phyloP scores from a whole-genome alignment of 2,113 vertebrate species.

The Ranitomeya variabilis region DNA sequence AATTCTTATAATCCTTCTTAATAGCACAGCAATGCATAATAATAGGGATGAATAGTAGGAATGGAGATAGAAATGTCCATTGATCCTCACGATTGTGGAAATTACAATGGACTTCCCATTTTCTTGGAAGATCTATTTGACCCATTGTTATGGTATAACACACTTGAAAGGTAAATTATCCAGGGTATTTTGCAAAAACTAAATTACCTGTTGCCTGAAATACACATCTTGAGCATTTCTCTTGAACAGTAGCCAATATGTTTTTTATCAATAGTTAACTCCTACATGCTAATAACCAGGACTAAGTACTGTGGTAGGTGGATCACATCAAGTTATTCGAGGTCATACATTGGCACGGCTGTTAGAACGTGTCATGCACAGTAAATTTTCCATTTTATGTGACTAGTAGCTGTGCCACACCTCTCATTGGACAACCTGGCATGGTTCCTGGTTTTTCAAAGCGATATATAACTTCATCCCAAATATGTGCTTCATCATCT shows the following conservation, averaged over 20 bases:
- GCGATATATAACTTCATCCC: constrained; percentile 44
- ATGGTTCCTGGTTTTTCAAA: constrained; percentile 8
- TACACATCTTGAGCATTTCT: background rate
- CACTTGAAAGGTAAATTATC: background rate
- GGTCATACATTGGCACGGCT: background rate
- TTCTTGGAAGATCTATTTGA: too few relatives aligned
- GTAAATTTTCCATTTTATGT: constrained; percentile 49
- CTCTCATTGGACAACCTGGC: constrained; percentile 27
- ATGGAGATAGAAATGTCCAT: too few relatives aligned
- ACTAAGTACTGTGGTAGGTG: background rate
- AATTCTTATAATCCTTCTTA: too few relatives aligned
- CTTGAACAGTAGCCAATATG: background rate
- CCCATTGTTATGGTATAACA: background rate
- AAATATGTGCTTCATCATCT: background rate
- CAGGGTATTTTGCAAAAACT: background rate
- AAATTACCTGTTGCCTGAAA: constrained; percentile 13
- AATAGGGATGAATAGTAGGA: too few relatives aligned
- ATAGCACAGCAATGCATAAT: too few relatives aligned
- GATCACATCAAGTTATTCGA: background rate
- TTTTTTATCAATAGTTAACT: background rate
- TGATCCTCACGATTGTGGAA: too few relatives aligned
- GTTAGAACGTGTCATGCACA: constrained; percentile 11
- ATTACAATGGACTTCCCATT: too few relatives aligned
- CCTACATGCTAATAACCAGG: background rate
- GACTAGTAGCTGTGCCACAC: constrained; percentile 14